Evolutionary conservation across 2,888 invertebrate genomes (phyloP).

Genomic region (Odontothrips loti): DNA sequence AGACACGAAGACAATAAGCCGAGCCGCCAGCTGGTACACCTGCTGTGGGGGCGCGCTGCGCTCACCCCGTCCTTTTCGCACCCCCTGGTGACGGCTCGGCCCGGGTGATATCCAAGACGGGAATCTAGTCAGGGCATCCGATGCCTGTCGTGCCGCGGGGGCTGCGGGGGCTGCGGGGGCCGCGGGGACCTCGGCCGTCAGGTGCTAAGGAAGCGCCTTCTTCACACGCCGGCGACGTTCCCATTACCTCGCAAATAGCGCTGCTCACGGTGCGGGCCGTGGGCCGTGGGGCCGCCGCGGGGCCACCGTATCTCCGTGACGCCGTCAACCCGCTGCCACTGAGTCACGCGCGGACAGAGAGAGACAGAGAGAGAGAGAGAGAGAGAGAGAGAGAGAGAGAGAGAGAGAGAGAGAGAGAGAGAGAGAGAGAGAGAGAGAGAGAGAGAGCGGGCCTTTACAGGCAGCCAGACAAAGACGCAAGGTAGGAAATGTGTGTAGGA

Average conservation of each 20-base stretch:
- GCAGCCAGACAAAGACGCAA: background rate
- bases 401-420: background rate
- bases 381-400: background rate
- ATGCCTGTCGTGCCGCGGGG: too few relatives aligned
- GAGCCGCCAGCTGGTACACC: background rate
- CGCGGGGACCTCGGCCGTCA: background rate
- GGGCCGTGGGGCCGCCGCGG: background rate
- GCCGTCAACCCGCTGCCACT: too few relatives aligned
- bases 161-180: too few relatives aligned
- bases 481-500: too few relatives aligned
- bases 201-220: constrained; percentile 1
- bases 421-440: background rate
- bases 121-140: too few relatives aligned
- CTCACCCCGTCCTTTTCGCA: background rate
- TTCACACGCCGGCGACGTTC: constrained; percentile 8
- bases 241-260: background rate
- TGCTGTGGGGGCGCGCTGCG: background rate
- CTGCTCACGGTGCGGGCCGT: background rate
- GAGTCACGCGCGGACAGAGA: background rate
- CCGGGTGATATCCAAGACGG: too few relatives aligned
- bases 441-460: background rate
- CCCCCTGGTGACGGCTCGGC: background rate
- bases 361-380: background rate
- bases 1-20: background rate
- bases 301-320: too few relatives aligned